These are phyloP conservation scores for Galeopsomyia nigrocyanea DNA, from an alignment of 2,888 invertebrate genomes.

Conservation along the genomic window DNA sequence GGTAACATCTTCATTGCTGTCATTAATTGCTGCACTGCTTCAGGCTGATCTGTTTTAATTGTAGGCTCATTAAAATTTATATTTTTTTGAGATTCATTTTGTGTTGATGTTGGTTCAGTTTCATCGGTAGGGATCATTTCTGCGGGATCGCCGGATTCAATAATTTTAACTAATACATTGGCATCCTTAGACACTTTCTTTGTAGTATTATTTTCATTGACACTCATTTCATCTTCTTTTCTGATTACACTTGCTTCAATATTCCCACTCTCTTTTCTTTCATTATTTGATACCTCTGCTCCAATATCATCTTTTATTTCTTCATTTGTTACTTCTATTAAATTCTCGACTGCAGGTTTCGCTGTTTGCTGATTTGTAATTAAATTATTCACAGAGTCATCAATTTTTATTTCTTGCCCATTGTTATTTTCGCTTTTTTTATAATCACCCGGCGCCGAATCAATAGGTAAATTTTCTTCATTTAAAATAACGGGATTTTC, in stretches of 20 bases:
- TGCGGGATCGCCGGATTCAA: background rate
- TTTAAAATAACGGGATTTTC: too few species aligned
- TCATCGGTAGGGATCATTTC: background rate
- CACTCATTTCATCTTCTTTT: background rate
- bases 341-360: background rate
- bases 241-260: background rate
- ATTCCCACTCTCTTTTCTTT: background rate
- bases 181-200: background rate
- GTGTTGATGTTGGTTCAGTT: too few species aligned
- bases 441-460: background rate
- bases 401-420: background rate
- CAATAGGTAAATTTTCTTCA: too few species aligned
- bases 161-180: background rate
- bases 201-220: background rate
- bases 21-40: conserved; percentile 57
- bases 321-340: background rate
- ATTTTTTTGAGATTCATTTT: background rate
- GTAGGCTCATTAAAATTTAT: background rate
- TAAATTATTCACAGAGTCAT: background rate
- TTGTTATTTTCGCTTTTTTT: background rate
- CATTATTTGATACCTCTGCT: background rate
- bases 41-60: conserved; percentile 25
- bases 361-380: background rate
- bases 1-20: conserved; percentile 62
- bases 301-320: too few species aligned